Evolutionary conservation across 30 jellyfish, hydroid and myxozoan genomes (phyloP).

Genomic region (Turritopsis rubra): DNA sequence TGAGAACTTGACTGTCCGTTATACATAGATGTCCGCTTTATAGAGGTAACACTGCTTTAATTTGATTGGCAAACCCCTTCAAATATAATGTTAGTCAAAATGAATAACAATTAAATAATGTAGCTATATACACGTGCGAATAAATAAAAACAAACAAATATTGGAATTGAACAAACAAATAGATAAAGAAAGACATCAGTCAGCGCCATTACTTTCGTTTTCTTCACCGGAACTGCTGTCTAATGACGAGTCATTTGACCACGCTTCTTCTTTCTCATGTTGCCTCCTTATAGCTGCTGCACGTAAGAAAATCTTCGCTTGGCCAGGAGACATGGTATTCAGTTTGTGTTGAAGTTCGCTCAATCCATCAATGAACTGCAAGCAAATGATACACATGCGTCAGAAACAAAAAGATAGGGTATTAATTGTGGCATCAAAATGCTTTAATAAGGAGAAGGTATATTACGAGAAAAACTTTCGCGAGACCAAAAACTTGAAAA

Average conservation of each 20-base stretch:
- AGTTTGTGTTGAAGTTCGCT: slow-evolving; percentile 1
- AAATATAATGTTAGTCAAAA: no score
- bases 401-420: neutral
- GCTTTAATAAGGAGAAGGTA: no score
- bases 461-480: no score
- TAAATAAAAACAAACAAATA: no score
- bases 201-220: neutral
- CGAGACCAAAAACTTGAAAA: no score
- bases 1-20: no score
- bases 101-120: no score
- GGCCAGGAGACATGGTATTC: slow-evolving; percentile 30
- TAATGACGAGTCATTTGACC: neutral
- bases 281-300: slow-evolving; percentile 27
- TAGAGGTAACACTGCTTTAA: no score
- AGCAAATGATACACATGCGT: neutral
- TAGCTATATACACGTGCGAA: neutral
- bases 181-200: neutral
- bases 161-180: neutral
- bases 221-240: neutral
- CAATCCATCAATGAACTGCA: slow-evolving; percentile 34
- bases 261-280: neutral
- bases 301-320: slow-evolving; percentile 3
- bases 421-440: no score
- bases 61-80: no score
- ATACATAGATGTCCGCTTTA: no score